A percentile compares a stretch with the other conserved stretches of the same genome.
These are phyloP conservation scores for Bombus soroeensis DNA, from an alignment of 1,140 invertebrate species.

Conservation along the genomic window DNA sequence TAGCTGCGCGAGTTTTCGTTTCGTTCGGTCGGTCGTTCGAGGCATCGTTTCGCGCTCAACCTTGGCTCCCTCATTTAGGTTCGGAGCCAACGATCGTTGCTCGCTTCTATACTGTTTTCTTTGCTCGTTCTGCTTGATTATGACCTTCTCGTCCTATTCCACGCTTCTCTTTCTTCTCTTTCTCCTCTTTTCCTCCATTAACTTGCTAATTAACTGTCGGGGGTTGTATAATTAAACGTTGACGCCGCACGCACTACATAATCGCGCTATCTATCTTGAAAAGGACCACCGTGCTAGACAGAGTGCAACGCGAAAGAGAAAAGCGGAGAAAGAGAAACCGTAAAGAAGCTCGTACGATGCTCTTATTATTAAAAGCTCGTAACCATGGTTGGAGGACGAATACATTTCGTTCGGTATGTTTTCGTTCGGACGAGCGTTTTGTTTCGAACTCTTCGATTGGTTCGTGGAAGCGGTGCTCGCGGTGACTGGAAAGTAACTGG, in stretches of 20 bases:
- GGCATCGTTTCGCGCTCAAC: slow-evolving; percentile 18
- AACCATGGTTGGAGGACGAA: background rate
- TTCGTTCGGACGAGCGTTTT: background rate
- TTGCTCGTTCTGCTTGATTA: slow-evolving; percentile 62
- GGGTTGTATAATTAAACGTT: slow-evolving; percentile 65
- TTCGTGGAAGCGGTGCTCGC: background rate
- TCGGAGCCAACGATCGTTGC: slow-evolving; percentile 4
- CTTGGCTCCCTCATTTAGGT: slow-evolving; percentile 2
- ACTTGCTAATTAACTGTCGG: slow-evolving; percentile 66
- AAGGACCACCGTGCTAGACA: background rate
- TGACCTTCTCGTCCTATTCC: slow-evolving; percentile 67
- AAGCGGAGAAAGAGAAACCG: background rate
- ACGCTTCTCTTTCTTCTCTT: slow-evolving; percentile 29
- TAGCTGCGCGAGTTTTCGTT: slow-evolving; percentile 29
- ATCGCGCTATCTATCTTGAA: background rate
- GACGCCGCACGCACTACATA: slow-evolving; percentile 39
- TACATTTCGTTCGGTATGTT: background rate
- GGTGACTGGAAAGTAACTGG: background rate
- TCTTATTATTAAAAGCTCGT: slow-evolving; percentile 16
- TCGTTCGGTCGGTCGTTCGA: slow-evolving; percentile 38
- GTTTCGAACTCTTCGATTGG: background rate
- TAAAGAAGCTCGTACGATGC: background rate
- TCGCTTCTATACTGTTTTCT: slow-evolving; percentile 10
- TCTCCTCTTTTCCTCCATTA: slow-evolving; percentile 63
- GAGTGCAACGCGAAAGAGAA: background rate